Evolutionary conservation across 2,797 vertebrate species (phyloP).

Genomic region (Gadopsis bispinosus): DNA sequence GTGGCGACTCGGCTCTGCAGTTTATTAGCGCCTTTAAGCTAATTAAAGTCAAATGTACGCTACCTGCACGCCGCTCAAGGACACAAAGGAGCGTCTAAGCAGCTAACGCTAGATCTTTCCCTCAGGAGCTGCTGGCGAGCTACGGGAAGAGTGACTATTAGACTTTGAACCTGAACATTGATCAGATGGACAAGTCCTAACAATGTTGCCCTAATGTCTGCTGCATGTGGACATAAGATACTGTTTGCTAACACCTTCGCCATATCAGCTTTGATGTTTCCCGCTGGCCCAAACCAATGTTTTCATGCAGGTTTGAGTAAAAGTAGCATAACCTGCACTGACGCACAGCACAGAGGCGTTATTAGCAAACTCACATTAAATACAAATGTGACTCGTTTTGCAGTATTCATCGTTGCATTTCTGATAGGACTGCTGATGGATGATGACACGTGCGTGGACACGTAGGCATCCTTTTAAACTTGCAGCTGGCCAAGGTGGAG

Average conservation of each 20-base stretch:
- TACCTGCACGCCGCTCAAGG: neutral
- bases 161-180: neutral
- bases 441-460: neutral
- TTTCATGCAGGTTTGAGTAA: neutral
- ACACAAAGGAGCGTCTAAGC: neutral
- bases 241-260: neutral
- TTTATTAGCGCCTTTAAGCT: neutral
- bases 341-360: too few species aligned
- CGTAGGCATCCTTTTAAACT: neutral
- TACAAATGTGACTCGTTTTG: neutral
- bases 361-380: neutral
- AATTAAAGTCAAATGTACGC: neutral
- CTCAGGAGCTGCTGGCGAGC: neutral
- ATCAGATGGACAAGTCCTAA: neutral
- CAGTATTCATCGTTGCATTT: neutral
- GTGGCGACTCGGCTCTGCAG: neutral
- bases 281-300: neutral
- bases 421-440: neutral
- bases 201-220: too few species aligned
- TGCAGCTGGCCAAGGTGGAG: neutral
- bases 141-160: neutral
- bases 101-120: too few species aligned
- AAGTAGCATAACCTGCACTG: neutral
- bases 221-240: neutral
- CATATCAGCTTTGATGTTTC: neutral